Evolutionary conservation across 2,888 invertebrate genomes (phyloP), one percentile per base, ranked within the genome.

Genomic region (Troides aeacus): DNA sequence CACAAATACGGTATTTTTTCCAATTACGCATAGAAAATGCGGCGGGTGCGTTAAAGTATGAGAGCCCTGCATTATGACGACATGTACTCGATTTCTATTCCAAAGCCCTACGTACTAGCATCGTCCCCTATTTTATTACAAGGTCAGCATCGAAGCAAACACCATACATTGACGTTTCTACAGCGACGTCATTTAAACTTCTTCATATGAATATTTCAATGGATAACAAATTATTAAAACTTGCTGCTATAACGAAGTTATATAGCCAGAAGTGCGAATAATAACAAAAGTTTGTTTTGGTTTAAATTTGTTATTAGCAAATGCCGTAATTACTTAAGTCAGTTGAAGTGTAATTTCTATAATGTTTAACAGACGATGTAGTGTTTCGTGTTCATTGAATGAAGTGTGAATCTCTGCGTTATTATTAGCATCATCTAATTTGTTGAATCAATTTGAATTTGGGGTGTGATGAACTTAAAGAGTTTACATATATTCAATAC

Each of bases 211-310:
- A n/a, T 64, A 62, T 36, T 65, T 68, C 72, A 67, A 71, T 72
- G 75, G 65, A 72, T 61, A 57, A 12, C 1, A 59, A 56, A 39
- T 0, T 24, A 50, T 61, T 21, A 7, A 17, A 5, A 23, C 7
- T 18, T 61, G 18, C 12, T 24, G 64, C 12, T 58, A 57, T n/a
- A 58, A 71, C 79, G 81, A 79, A 84, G 83, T 85, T 85, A 84
- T 77, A 79, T 68, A 72, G 68, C 66, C 68, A 72, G 63, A 66
- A 75, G 74, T 73, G 74, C 75, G 76, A 74, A 78, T 74, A 79
- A 78, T 79, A 82, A 82, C 81, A 81, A 82, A 84, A 81, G 77
- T 79, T 81, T 84, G 81, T 83, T 83, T 84, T 82, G 79, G 74
- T 80, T 79, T 74, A 75, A 77, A 75, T 77, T 80, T 83, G 79